Evolutionary conservation across 2,888 invertebrate species (phyloP).

Genomic region (Aproaerema taeniolella): DNA sequence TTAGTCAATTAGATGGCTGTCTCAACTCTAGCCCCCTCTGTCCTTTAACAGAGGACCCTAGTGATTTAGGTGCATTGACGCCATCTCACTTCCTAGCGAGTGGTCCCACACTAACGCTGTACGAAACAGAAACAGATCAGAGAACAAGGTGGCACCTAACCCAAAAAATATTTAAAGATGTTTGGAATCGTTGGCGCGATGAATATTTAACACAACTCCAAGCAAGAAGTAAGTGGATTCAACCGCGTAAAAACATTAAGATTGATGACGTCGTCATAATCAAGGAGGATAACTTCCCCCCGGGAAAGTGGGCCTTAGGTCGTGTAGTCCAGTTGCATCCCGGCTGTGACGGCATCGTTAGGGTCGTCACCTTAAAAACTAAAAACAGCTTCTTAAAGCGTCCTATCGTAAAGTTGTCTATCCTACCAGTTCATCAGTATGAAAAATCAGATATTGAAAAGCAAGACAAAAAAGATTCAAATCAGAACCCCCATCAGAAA

Average conservation of each 20-base stretch:
- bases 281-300: constrained; percentile 22
- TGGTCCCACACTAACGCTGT: too few relatives aligned
- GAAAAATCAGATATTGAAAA: background rate
- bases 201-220: constrained; percentile 23
- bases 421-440: background rate
- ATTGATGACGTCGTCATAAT: constrained; percentile 24
- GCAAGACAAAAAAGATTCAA: background rate
- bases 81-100: too few relatives aligned
- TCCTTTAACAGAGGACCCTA: too few relatives aligned
- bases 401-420: background rate
- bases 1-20: too few relatives aligned
- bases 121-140: too few relatives aligned
- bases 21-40: too few relatives aligned
- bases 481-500: background rate
- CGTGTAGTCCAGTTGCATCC: constrained; percentile 20
- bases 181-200: constrained; percentile 21
- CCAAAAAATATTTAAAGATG: constrained; percentile 22
- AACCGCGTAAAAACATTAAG: constrained; percentile 17
- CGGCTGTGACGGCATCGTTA: constrained; percentile 19
- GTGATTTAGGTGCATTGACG: too few relatives aligned
- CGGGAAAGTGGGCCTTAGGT: constrained; percentile 23
- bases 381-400: constrained; percentile 16
- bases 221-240: constrained; percentile 22
- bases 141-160: constrained; percentile 27
- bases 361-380: constrained; percentile 18